A percentile compares a stretch with the other conserved stretches of the same genome.
These are phyloP conservation scores for Conomelus anceps DNA, from an alignment of 2,888 invertebrate species.

Conservation along the genomic window DNA sequence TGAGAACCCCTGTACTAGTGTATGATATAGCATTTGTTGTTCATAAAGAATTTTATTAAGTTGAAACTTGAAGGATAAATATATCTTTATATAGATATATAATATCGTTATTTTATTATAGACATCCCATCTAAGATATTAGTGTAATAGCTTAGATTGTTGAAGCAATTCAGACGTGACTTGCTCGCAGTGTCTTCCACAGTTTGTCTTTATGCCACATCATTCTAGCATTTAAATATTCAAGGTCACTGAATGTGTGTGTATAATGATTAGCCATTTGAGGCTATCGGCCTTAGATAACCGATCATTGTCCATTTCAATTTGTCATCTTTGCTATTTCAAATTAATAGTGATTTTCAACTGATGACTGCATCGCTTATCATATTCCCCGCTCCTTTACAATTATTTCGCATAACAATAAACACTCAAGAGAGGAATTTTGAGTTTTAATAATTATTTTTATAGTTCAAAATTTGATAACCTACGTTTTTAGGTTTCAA, in stretches of 20 bases:
- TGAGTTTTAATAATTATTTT: no score
- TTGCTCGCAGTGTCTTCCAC: not conserved
- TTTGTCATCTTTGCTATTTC: not conserved
- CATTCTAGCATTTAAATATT: not conserved
- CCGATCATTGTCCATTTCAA: not conserved
- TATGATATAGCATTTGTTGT: no score
- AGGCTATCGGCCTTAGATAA: not conserved
- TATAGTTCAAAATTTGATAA: not conserved
- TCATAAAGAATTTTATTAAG: no score
- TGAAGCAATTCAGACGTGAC: not conserved
- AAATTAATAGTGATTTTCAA: not conserved
- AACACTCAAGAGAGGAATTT: not conserved
- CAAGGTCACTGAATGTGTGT: not conserved
- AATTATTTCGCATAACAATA: not conserved
- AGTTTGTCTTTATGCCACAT: not conserved
- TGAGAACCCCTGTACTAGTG: no score
- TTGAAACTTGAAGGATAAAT: no score
- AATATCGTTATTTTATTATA: no score
- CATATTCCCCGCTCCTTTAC: not conserved
- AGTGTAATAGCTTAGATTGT: not conserved
- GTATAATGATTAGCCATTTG: not conserved
- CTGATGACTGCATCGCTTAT: not conserved
- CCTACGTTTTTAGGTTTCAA: no score
- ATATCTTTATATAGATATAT: no score
- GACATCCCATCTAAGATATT: no score